These are phyloP conservation scores for Platycercus adscitus DNA, from an alignment of 2,113 vertebrate genomes.

Conservation along the genomic window DNA sequence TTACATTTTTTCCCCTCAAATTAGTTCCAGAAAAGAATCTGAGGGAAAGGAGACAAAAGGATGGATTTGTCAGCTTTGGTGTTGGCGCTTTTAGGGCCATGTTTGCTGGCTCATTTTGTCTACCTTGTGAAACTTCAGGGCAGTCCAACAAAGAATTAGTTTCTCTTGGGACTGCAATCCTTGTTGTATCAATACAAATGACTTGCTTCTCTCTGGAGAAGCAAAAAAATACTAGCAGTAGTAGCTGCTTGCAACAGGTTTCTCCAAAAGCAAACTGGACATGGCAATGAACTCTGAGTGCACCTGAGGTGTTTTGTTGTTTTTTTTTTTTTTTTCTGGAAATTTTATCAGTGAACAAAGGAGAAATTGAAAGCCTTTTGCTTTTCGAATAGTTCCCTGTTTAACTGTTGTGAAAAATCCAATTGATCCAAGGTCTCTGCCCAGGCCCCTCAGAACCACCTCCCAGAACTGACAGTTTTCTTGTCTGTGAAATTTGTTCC, in stretches of 20 bases:
- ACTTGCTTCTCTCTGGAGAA: not conserved
- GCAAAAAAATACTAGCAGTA: not conserved
- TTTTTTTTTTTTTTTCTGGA: not conserved
- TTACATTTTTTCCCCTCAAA: conserved; percentile 25
- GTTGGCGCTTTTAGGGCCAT: not conserved
- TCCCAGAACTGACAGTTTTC: not conserved
- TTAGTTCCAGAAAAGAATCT: conserved; percentile 49
- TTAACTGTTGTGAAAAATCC: not conserved
- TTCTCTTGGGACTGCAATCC: not conserved
- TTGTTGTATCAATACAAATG: not conserved
- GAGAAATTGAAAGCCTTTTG: not conserved
- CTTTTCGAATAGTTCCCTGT: not conserved
- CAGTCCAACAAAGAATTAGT: not conserved
- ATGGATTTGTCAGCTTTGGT: conserved; percentile 57
- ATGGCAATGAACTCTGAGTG: not conserved
- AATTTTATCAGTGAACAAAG: not conserved
- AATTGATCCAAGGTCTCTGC: not conserved
- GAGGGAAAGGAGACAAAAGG: conserved; percentile 36
- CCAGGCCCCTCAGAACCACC: not conserved
- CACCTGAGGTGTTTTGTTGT: not conserved
- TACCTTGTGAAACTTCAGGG: conserved; percentile 10
- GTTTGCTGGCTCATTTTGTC: conserved; percentile 42
- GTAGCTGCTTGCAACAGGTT: not conserved
- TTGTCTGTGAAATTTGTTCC: not conserved
- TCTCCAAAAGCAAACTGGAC: not conserved